phyloP scores from a whole-genome alignment of 2,888 invertebrate species.

The Drosophila austrosaltans region DNA sequence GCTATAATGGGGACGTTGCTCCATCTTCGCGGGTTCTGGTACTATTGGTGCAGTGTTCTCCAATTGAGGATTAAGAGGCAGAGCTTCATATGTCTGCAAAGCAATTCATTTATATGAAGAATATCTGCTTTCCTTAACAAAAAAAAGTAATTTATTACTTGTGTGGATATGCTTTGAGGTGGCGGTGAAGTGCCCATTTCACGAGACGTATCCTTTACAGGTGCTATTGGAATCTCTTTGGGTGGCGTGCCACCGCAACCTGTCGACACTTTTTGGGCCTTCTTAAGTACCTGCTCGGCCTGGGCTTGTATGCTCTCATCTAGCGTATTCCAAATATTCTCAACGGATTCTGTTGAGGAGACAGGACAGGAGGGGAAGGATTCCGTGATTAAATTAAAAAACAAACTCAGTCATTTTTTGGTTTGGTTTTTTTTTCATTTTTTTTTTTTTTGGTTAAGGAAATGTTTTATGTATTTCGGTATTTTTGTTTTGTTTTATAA shows the following conservation, averaged over 20 bases:
- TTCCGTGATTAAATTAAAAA: constrained; percentile 33
- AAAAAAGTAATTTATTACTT: constrained; percentile 84
- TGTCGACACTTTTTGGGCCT: constrained; percentile 84
- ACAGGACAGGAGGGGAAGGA: constrained; percentile 1
- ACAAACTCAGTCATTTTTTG: constrained; percentile 55
- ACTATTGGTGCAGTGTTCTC: constrained; percentile 36
- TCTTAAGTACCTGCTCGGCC: constrained; percentile 73
- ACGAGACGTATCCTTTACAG: constrained; percentile 45
- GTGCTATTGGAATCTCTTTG: constrained; percentile 84
- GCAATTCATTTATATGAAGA: background rate
- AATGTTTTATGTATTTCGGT: constrained; percentile 64
- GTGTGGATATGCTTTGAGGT: constrained; percentile 93
- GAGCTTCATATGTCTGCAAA: constrained; percentile 85
- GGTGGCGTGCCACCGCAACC: constrained; percentile 88
- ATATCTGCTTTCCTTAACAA: background rate
- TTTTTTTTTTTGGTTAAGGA: constrained; percentile 39
- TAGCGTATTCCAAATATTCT: constrained; percentile 83
- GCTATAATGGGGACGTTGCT: constrained; percentile 66
- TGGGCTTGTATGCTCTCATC: constrained; percentile 83
- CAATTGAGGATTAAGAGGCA: constrained; percentile 53
- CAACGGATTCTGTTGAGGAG: constrained; percentile 74
- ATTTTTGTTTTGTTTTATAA: constrained; percentile 48
- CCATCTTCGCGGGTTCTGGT: constrained; percentile 61
- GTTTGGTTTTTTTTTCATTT: background rate
- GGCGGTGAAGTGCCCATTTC: constrained; percentile 93